These are phyloP conservation scores for Euwallacea fornicatus DNA, from an alignment of 1,140 invertebrate genomes.

Conservation along the genomic window DNA sequence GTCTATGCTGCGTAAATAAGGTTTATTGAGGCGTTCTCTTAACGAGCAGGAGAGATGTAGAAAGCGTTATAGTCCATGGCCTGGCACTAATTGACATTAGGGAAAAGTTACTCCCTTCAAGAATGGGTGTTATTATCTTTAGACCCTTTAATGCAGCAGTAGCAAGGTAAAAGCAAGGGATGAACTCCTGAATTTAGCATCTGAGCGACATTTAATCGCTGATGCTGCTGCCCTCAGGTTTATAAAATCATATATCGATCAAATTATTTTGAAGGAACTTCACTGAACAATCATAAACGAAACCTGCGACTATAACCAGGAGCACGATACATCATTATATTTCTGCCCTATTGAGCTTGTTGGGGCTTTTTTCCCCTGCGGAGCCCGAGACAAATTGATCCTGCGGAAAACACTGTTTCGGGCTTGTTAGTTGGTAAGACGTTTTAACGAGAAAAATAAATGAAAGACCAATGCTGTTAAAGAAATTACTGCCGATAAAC, in stretches of 20 bases:
- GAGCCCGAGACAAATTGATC: conserved; percentile 11
- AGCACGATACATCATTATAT: conserved; percentile 30
- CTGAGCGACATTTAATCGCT: no score
- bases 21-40: conserved; percentile 8
- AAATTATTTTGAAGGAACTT: no score
- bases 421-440: conserved; percentile 23
- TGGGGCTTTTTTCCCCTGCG: conserved; percentile 2
- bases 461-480: conserved; percentile 24
- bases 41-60: conserved; percentile 7
- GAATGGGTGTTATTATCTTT: no score
- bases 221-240: no score
- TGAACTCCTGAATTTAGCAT: no score
- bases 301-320: background rate
- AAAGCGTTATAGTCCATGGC: conserved; percentile 8
- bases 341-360: conserved; percentile 25
- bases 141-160: no score
- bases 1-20: conserved; percentile 17
- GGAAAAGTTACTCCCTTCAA: conserved; percentile 1
- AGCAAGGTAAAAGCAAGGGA: no score
- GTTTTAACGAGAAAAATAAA: conserved; percentile 34
- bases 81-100: background rate
- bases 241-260: no score
- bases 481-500: conserved; percentile 32
- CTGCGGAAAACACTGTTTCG: conserved; percentile 24
- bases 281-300: no score